These are phyloP conservation scores for Criorhina ranunculi DNA, from an alignment of 2,888 invertebrate species.

Conservation along the genomic window DNA sequence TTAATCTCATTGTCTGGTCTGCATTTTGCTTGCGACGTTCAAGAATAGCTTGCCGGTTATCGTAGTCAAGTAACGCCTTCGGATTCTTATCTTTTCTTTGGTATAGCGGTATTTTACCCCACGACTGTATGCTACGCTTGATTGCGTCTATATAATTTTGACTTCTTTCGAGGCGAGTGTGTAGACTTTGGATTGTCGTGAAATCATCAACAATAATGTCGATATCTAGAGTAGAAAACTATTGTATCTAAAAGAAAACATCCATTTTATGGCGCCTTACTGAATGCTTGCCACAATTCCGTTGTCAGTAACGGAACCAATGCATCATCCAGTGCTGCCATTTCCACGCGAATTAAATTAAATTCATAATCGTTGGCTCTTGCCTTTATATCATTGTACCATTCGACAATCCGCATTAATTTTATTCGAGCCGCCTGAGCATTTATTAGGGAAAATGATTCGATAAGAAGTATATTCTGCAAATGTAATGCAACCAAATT, in stretches of 20 bases:
- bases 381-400: slow-evolving; percentile 93
- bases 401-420: slow-evolving; percentile 87
- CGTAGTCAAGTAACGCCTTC: slow-evolving; percentile 86
- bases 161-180: slow-evolving; percentile 88
- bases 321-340: slow-evolving; percentile 89
- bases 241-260: slow-evolving; percentile 23
- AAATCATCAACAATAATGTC: slow-evolving; percentile 89
- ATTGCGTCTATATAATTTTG: slow-evolving; percentile 88
- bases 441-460: slow-evolving; percentile 4
- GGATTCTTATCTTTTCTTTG: slow-evolving; percentile 89
- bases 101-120: slow-evolving; percentile 91
- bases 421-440: slow-evolving; percentile 86
- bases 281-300: slow-evolving; percentile 91
- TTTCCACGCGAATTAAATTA: slow-evolving; percentile 90
- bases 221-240: slow-evolving; percentile 84
- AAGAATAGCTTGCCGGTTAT: slow-evolving; percentile 79
- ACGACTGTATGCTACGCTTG: slow-evolving; percentile 86
- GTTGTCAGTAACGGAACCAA: slow-evolving; percentile 89
- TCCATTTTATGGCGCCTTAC: slow-evolving; percentile 84
- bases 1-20: slow-evolving; percentile 86
- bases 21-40: slow-evolving; percentile 83
- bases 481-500: too few relatives aligned
- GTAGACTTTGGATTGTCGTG: slow-evolving; percentile 88
- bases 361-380: slow-evolving; percentile 91
- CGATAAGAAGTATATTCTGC: neutral